These are phyloP conservation scores for Nesoenas mayeri DNA, from an alignment of 2,113 vertebrate genomes.

Conservation along the genomic window DNA sequence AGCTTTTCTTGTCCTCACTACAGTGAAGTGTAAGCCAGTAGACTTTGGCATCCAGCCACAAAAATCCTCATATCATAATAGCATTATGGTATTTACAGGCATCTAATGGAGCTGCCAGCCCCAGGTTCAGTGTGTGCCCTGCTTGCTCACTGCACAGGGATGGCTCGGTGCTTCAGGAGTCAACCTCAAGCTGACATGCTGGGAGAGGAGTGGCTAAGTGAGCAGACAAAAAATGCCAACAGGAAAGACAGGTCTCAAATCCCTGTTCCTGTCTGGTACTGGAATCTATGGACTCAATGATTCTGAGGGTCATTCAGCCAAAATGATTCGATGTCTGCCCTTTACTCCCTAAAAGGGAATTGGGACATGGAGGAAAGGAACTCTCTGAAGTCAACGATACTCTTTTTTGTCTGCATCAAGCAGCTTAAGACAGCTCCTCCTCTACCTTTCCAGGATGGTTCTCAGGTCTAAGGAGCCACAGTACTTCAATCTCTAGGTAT, in stretches of 20 bases:
- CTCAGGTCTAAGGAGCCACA: not conserved
- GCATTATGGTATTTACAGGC: not conserved
- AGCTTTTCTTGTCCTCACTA: slow-evolving; percentile 14
- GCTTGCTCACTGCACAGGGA: not conserved
- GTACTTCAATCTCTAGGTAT: not conserved
- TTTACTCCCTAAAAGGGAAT: not conserved
- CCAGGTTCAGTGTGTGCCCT: not conserved
- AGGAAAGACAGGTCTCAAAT: not conserved
- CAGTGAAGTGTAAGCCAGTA: slow-evolving; percentile 29
- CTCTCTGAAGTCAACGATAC: not conserved
- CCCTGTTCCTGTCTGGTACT: not conserved
- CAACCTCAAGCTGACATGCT: not conserved
- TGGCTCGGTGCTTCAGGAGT: fast-evolving
- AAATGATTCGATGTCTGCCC: fast-evolving
- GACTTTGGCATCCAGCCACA: slow-evolving; percentile 37
- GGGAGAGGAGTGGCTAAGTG: not conserved
- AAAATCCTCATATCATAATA: not conserved
- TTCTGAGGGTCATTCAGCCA: no score
- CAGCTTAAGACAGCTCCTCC: not conserved
- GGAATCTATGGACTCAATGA: not conserved
- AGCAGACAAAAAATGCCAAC: not conserved
- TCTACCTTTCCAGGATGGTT: not conserved
- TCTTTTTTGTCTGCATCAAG: not conserved
- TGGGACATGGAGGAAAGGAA: not conserved
- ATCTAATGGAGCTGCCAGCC: not conserved